A percentile compares a stretch with the other conserved stretches of the same genome.
These are phyloP conservation scores for Phenganax subtilis DNA, from an alignment of 92 coral and sea anemone species.

Conservation along the genomic window DNA sequence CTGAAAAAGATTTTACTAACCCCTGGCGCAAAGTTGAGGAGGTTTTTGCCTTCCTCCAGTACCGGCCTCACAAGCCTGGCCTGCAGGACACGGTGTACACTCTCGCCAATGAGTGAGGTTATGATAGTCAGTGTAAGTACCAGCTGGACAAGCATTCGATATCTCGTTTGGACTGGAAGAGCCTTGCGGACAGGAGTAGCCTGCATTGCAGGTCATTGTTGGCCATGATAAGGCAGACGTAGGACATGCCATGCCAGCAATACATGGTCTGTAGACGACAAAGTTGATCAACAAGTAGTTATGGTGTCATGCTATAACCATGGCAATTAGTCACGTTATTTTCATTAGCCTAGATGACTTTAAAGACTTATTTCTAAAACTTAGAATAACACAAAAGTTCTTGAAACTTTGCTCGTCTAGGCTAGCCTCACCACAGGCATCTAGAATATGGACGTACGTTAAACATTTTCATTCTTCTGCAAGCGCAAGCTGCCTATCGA, in stretches of 20 bases:
- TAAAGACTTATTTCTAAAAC: too few species aligned
- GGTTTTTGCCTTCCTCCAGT: conserved; percentile 95
- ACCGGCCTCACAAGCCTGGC: conserved; percentile 92
- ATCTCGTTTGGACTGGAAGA: conserved; percentile 87
- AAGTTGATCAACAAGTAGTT: background rate
- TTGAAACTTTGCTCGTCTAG: too few species aligned
- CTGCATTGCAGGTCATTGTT: conserved; percentile 82
- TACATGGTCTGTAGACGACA: conserved; percentile 51
- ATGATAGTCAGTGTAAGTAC: conserved; percentile 89
- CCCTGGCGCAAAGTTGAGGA: conserved; percentile 86
- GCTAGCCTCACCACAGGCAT: too few species aligned
- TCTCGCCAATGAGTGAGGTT: conserved; percentile 80
- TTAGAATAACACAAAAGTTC: too few species aligned
- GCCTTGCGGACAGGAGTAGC: conserved; percentile 90
- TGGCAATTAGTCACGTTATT: background rate
- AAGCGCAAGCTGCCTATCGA: too few species aligned
- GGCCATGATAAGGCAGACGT: conserved; percentile 68
- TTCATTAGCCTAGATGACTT: too few species aligned
- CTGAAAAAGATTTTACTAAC: conserved; percentile 32
- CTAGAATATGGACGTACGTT: too few species aligned
- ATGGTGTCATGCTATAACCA: background rate
- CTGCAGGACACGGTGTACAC: conserved; percentile 87
- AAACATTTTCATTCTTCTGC: too few species aligned
- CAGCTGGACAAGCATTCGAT: conserved; percentile 79
- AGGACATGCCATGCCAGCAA: conserved; percentile 98